phyloP scores from a whole-genome alignment of 2,113 vertebrate genomes.

The Zosterops hypoxanthus region DNA sequence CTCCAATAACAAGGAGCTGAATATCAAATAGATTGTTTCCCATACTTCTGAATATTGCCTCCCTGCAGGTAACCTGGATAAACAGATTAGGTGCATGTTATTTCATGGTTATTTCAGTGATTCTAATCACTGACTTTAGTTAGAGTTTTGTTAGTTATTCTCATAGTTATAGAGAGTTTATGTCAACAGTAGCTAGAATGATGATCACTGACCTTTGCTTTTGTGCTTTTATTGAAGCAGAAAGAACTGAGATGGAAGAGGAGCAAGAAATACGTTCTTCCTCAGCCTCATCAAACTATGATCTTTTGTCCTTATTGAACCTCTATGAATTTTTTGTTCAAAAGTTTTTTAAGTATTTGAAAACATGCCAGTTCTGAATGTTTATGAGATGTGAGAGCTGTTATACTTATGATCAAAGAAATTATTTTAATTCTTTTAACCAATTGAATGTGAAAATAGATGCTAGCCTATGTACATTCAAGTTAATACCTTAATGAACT shows the following conservation, averaged over 20 bases:
- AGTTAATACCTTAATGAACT: constrained; percentile 17
- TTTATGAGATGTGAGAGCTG: background rate
- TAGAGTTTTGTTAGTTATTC: background rate
- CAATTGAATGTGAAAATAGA: constrained; percentile 25
- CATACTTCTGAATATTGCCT: background rate
- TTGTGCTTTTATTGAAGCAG: background rate
- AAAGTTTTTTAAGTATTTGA: background rate
- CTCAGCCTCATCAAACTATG: background rate
- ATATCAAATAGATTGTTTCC: background rate
- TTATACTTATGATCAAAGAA: background rate
- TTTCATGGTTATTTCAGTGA: background rate
- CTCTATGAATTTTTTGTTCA: background rate
- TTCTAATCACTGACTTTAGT: background rate
- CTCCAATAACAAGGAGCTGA: background rate
- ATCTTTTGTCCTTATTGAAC: background rate
- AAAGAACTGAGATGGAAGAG: background rate
- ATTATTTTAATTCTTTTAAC: constrained; percentile 15
- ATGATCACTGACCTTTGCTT: background rate
- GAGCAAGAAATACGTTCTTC: background rate
- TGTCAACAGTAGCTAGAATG: background rate
- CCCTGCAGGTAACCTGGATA: background rate
- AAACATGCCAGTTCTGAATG: background rate
- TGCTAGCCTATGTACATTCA: background rate
- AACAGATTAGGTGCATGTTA: background rate
- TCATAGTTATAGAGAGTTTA: background rate